Percentiles rank a stretch among this genome's conserved stretches.
phyloP scores from a whole-genome alignment of 2,888 invertebrate species.

The Morpho achilles region DNA sequence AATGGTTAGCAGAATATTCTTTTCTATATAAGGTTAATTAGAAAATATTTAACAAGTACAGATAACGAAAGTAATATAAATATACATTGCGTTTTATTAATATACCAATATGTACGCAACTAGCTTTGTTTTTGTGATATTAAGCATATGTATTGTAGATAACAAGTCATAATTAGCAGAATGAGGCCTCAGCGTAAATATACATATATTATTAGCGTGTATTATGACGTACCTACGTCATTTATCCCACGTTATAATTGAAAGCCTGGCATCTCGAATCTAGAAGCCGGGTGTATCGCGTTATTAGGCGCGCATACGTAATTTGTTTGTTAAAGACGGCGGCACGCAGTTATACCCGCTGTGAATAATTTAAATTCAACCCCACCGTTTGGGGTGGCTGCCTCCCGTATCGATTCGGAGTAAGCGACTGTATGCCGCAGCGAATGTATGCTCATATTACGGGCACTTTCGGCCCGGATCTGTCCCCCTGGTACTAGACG shows the following conservation, averaged over 20 bases:
- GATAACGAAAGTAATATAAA: too few species aligned
- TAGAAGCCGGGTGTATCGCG: conserved; percentile 68
- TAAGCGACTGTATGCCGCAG: conserved; percentile 41
- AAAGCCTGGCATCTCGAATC: conserved; percentile 57
- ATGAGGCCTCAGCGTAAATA: conserved; percentile 37
- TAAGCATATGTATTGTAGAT: conserved; percentile 16
- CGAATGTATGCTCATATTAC: conserved; percentile 43
- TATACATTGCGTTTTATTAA: too few species aligned
- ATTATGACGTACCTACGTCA: conserved; percentile 39
- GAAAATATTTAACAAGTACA: too few species aligned
- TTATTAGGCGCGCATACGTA: conserved; percentile 76
- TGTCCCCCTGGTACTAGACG: conserved; percentile 53
- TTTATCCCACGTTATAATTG: conserved; percentile 73
- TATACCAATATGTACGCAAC: too few species aligned
- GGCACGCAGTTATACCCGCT: conserved; percentile 74
- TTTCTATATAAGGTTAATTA: too few species aligned
- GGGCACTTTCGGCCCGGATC: conserved; percentile 51
- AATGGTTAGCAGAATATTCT: too few species aligned
- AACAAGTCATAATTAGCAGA: conserved; percentile 27
- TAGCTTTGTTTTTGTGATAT: neutral
- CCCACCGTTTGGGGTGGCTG: conserved; percentile 57
- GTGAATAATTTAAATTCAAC: conserved; percentile 79
- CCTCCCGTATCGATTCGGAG: conserved; percentile 61
- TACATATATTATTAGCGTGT: conserved; percentile 31
- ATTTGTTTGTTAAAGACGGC: conserved; percentile 79